Base-by-base conservation (phyloP, 2,888 invertebrate species). In the Drosophila ochracea region DNA sequence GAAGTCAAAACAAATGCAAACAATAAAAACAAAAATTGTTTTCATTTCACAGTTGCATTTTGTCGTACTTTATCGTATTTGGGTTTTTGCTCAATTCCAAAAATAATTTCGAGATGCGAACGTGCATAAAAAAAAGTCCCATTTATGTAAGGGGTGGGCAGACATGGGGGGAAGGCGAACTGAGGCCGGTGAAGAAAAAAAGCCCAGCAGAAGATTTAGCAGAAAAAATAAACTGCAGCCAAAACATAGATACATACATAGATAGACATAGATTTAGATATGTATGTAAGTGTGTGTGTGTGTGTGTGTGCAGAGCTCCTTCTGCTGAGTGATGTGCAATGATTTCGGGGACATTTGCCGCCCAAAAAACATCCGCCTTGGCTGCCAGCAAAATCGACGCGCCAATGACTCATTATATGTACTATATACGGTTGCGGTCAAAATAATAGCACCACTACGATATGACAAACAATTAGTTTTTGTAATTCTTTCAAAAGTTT, bases 71-170 rank as follows among this genome's bases (percentile, higher is more conserved):
- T 7, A 19, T 25, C 63, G 68, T 66, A 76, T 67, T 71, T 83
- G 68, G 72, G 78, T 67, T 83, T 91, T 92, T 92, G 91, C 91
- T 91, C 86, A 92, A 77, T 91, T 92, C 91, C 84, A 78, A 91
- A 91, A 92, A 92, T 92, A 92, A 92, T 88, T 78, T 67, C 41
- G 54, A 60, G 90, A 92, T 88, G 78, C 72, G 41, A 50, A 55
- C 53, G 68, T 67, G 71, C 62, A 41, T 49, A 65, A 41, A 37
- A 47, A 35, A 62, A 21, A 67, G 49, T n/a, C 39, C 25, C 47
- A 35, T 41, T n/a, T 41, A 72, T 68, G 67, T 78, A 73, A 82
- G 31, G 28, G 73, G 35, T 53, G 60, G 60, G 70, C 74, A 64
- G 69, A 69, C 65, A 82, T 72, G 68, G 47, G 25, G 47, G 9